These are phyloP conservation scores for Andricus quercusramuli DNA, from an alignment of 2,888 invertebrate genomes.

Conservation along the genomic window DNA sequence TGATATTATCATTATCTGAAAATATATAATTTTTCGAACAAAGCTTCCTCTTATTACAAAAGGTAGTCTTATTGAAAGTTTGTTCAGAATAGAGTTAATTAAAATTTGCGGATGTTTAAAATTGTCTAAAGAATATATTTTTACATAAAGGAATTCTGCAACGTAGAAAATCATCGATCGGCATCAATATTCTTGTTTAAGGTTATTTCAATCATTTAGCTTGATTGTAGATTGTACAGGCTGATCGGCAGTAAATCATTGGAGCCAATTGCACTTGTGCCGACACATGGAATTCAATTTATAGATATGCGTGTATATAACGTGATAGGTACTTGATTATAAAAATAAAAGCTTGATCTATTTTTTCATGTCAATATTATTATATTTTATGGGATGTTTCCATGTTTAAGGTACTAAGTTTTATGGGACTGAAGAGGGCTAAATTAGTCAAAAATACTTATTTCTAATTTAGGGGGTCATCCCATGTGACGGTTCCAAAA, in stretches of 20 bases:
- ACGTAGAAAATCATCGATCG: background rate
- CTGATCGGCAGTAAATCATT: background rate
- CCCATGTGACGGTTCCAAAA: too few species aligned
- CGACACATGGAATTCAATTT: background rate
- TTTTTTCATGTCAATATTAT: too few species aligned
- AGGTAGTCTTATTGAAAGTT: background rate
- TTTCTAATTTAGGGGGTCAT: too few species aligned
- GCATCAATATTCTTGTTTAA: slow-evolving; percentile 16
- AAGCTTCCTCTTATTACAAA: background rate
- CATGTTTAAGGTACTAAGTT: too few species aligned
- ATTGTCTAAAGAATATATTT: background rate
- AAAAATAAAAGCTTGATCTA: background rate
- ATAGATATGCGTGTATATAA: background rate
- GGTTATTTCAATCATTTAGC: slow-evolving; percentile 12
- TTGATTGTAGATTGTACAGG: slow-evolving; percentile 13
- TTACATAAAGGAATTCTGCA: background rate
- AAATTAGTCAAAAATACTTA: too few species aligned
- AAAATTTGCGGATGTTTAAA: background rate
- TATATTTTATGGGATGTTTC: too few species aligned
- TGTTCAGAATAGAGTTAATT: background rate
- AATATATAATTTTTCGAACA: background rate
- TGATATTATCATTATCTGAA: background rate
- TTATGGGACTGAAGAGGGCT: too few species aligned
- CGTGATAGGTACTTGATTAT: background rate
- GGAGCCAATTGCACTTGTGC: background rate